Conservation (phyloP, 2,797 vertebrate species). For the Epinephelus coioides region DNA sequence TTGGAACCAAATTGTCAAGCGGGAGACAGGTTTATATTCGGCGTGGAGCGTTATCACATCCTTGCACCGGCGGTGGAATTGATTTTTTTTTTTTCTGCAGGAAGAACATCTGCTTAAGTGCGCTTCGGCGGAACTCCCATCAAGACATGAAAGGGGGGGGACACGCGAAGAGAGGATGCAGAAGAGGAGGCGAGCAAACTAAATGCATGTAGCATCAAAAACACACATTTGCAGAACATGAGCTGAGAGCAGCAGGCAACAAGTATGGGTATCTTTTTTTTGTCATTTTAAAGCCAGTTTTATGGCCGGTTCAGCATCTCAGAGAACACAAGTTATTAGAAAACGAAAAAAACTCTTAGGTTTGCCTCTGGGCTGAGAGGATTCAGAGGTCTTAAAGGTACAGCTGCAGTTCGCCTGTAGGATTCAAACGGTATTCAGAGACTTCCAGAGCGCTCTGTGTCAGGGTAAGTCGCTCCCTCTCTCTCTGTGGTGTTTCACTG, state of each 20-base stretch:
- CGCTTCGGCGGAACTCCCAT: conserved; percentile 69
- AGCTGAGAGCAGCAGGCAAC: conserved; percentile 32
- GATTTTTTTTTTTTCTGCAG: conserved; percentile 64
- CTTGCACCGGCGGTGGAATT: conserved; percentile 73
- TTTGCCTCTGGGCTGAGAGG: conserved; percentile 48
- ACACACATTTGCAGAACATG: conserved; percentile 46
- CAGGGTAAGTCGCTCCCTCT: conserved; percentile 32
- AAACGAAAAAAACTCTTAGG: background rate
- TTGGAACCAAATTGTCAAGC: conserved; percentile 81
- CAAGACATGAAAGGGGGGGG: conserved; percentile 59
- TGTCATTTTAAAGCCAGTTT: conserved; percentile 22
- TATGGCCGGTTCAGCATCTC: conserved; percentile 26
- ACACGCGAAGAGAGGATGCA: conserved; percentile 32
- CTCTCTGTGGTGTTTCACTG: conserved; percentile 47
- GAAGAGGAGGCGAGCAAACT: conserved; percentile 53
- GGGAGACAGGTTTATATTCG: conserved; percentile 76
- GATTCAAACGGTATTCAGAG: conserved; percentile 30
- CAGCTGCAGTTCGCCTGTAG: conserved; percentile 18
- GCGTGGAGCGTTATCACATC: conserved; percentile 73
- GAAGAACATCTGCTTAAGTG: conserved; percentile 81
- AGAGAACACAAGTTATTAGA: conserved; percentile 47
- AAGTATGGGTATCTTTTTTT: conserved; percentile 2
- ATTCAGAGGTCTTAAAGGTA: conserved; percentile 47
- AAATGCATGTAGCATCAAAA: conserved; percentile 60
- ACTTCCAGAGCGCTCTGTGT: conserved; percentile 38